Base-by-base conservation (phyloP, 2,113 vertebrate species). In the Channa maculata region DNA sequence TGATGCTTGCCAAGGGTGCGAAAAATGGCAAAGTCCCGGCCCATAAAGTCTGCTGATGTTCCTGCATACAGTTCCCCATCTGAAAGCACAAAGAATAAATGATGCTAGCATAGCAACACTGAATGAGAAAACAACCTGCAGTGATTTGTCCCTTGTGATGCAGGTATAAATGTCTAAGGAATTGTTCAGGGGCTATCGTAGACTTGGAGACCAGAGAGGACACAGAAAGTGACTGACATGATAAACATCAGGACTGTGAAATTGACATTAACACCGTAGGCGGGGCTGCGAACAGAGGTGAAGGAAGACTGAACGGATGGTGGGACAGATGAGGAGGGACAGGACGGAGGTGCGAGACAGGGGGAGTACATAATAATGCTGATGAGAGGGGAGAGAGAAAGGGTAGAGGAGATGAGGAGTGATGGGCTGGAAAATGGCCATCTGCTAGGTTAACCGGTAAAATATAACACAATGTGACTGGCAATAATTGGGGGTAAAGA, bases 1-100 rank as follows among this genome's bases (percentile, higher is more conserved):
- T 99, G 98, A 86, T 99, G 97, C 72, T 95, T 95, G 51, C 98
- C 98, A 50, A 99, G 94, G 43, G 98, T 99, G 68, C 98, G 95
- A 92, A 99, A 99, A 88, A 99, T 98, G 68, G 98, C 98, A 89
- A 98, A 99, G 83, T 99, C 98, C 82, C 98, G 92, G 68, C 98
- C 97, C 98, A 99, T 99, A 89, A 99, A 99, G 90, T 99, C 98
- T 52, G 98, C 98, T 2, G 98, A 97, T 5, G 98, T 99, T 68
- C 98, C 97, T 9, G 98, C 96, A 77, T 99, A 99, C 74, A 99
- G 84, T 45, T 99, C 98, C 52, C 97, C 97, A 91, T 99, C 98
- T 98, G 89, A 46, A 14, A 82, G 44, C 15, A 65, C 51, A 13
- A 84, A 39, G n/a, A 54, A 58, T 37, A 4, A 60, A 66, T 33